phyloP scores from a whole-genome alignment of 2,113 vertebrate species.

The Symphodus melops region DNA sequence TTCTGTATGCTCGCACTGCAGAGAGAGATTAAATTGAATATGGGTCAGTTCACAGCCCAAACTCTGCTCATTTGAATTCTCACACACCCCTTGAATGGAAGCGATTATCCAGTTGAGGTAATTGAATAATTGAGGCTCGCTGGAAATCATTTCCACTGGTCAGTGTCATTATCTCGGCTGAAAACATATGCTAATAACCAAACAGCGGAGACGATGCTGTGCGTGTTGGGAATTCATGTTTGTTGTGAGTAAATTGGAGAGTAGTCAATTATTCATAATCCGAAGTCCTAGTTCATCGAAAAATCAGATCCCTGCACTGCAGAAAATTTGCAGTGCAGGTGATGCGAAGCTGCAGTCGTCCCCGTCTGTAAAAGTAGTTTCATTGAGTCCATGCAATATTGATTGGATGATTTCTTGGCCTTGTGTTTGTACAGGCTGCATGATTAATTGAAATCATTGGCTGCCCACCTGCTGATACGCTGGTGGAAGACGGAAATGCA shows the following conservation, averaged over 20 bases:
- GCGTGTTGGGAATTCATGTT: constrained; percentile 25
- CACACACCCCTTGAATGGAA: constrained; percentile 52
- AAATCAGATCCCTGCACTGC: constrained; percentile 28
- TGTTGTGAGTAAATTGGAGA: constrained; percentile 9
- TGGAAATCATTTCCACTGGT: constrained; percentile 47
- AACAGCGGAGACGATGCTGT: constrained; percentile 13
- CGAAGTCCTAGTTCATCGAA: constrained; percentile 38
- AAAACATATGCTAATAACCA: constrained; percentile 52
- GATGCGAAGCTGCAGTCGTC: constrained; percentile 16
- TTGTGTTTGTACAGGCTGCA: constrained; percentile 60
- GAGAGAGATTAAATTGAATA: constrained; percentile 63
- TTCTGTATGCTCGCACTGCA: constrained; percentile 13
- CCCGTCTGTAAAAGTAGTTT: constrained; percentile 70
- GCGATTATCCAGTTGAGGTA: constrained; percentile 51
- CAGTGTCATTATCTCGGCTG: constrained; percentile 39
- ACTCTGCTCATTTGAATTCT: constrained; percentile 70
- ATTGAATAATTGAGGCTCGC: constrained; percentile 61
- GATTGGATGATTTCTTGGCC: constrained; percentile 56
- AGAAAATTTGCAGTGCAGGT: constrained; percentile 43
- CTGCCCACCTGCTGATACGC: constrained; percentile 46
- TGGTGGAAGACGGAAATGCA: constrained; percentile 26
- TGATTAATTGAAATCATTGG: constrained; percentile 67
- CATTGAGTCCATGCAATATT: constrained; percentile 72
- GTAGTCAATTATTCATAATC: constrained; percentile 61
- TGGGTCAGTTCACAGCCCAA: constrained; percentile 69